These are phyloP conservation scores for Callimico goeldii DNA, from an alignment of 2,797 vertebrate species.

Conservation along the genomic window DNA sequence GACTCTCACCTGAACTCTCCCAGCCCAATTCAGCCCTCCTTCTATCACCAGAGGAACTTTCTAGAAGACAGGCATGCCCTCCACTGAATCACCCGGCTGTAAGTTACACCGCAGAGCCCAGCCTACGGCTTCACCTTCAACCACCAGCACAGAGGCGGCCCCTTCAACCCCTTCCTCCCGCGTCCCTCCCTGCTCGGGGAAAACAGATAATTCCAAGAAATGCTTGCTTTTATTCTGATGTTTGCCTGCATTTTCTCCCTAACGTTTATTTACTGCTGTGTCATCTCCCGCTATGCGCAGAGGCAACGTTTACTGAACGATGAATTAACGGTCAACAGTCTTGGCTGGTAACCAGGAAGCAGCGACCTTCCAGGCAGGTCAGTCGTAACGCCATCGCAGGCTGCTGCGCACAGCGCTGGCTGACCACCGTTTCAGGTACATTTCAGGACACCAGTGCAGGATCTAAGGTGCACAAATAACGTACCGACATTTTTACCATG, in stretches of 20 bases:
- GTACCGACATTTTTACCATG: rapidly evolving
- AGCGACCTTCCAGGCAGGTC: rapidly evolving
- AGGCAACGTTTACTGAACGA: rapidly evolving
- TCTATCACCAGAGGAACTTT: rapidly evolving
- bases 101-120: rapidly evolving
- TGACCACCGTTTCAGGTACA: rapidly evolving
- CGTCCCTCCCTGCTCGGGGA: no score
- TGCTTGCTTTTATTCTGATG: rapidly evolving
- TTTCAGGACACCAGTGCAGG: neutral
- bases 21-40: rapidly evolving
- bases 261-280: rapidly evolving
- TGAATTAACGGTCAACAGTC: rapidly evolving
- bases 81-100: rapidly evolving
- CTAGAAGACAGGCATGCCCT: neutral
- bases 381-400: rapidly evolving
- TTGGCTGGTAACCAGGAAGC: rapidly evolving
- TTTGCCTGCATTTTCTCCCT: rapidly evolving
- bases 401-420: rapidly evolving
- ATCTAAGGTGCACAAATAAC: rapidly evolving
- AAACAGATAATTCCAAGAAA: neutral
- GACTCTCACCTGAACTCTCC: rapidly evolving
- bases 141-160: rapidly evolving
- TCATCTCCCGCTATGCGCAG: rapidly evolving
- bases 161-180: rapidly evolving
- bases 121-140: rapidly evolving